Evolutionary conservation across 2,113 vertebrate genomes (phyloP).

Genomic region (Oncorhynchus gorbuscha): DNA sequence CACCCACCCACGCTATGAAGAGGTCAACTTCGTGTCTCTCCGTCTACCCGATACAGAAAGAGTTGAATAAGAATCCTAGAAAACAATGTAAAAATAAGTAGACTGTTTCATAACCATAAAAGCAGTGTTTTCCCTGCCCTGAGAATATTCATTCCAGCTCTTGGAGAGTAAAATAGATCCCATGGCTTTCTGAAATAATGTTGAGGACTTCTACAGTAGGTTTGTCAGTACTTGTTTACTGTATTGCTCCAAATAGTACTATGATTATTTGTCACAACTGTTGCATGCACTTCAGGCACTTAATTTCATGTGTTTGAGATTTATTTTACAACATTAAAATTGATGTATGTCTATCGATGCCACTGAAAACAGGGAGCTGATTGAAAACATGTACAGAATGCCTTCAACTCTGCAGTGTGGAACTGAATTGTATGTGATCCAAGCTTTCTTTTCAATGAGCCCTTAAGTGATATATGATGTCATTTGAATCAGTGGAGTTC

Average conservation of each 20-base stretch:
- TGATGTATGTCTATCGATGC: no score
- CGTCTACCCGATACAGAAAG: conserved; percentile 19
- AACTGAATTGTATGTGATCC: conserved; percentile 26
- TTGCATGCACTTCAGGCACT: no score
- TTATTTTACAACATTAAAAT: no score
- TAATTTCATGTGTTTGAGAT: no score
- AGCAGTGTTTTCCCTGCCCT: conserved; percentile 12
- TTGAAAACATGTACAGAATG: not conserved
- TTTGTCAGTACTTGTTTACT: no score
- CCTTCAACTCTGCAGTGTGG: conserved; percentile 29
- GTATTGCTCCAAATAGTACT: no score
- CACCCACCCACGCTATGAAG: conserved; percentile 55
- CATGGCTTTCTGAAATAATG: not conserved
- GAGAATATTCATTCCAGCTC: conserved; percentile 35
- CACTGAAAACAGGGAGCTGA: no score
- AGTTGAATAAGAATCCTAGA: conserved; percentile 40
- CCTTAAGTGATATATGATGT: conserved; percentile 50
- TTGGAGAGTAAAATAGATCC: conserved; percentile 20
- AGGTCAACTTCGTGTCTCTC: conserved; percentile 57
- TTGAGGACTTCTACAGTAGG: not conserved
- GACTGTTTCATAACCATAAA: conserved; percentile 52
- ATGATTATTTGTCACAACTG: no score
- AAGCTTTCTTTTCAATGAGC: conserved; percentile 38
- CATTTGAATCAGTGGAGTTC: conserved; percentile 53
- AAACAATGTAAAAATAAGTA: conserved; percentile 49